Evolutionary conservation across 2,797 vertebrate species (phyloP).

Genomic region (Hemibagrus guttatus): DNA sequence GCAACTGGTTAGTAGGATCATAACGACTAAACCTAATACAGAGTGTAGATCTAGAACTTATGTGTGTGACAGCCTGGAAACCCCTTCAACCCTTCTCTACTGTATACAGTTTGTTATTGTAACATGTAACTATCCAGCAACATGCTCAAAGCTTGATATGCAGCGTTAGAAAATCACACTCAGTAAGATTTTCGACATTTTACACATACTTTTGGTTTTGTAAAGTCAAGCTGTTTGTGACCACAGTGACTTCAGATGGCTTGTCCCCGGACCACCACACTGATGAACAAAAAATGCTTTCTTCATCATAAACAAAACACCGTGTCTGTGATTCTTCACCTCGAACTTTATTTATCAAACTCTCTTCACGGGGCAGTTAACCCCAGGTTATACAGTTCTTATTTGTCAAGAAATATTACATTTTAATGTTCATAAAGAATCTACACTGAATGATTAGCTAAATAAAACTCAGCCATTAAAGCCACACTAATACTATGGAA

Average conservation of each 20-base stretch:
- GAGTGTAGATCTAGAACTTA: neutral
- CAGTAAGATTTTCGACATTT: neutral
- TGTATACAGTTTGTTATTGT: neutral
- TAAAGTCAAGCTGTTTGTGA: neutral
- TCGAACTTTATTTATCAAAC: slow-evolving; percentile 69
- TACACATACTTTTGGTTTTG: neutral
- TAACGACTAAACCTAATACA: neutral
- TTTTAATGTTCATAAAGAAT: slow-evolving; percentile 19
- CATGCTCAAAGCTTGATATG: neutral
- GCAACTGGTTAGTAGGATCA: neutral
- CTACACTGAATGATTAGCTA: slow-evolving; percentile 14
- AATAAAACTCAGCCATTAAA: slow-evolving; percentile 46
- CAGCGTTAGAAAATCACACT: neutral
- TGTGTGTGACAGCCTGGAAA: neutral
- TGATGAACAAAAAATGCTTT: neutral
- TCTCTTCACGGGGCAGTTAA: slow-evolving; percentile 48
- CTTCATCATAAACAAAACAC: neutral
- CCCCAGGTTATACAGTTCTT: slow-evolving; percentile 40
- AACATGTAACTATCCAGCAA: neutral
- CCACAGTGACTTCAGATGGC: neutral
- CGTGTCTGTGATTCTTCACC: slow-evolving; percentile 36
- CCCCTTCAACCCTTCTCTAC: neutral
- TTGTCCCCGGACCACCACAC: neutral
- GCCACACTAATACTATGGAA: slow-evolving; percentile 32
- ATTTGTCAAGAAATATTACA: slow-evolving; percentile 32